phyloP scores from a whole-genome alignment of 2,113 vertebrate species.

The Gallinago media region DNA sequence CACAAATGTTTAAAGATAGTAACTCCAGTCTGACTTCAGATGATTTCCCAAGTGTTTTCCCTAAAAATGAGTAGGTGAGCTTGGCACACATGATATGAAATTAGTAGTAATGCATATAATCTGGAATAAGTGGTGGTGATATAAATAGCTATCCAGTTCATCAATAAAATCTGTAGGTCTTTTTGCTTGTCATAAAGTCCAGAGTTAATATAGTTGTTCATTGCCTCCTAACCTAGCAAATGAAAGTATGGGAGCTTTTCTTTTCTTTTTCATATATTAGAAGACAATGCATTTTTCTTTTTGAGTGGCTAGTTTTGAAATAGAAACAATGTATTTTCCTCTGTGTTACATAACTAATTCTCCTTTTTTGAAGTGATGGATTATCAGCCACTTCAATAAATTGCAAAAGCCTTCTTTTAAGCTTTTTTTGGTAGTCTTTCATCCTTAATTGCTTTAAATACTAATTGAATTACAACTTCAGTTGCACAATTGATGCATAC shows the following conservation, averaged over 20 bases:
- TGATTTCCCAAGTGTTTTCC: neutral
- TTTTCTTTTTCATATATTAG: neutral
- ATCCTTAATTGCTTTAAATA: constrained; percentile 45
- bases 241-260: neutral
- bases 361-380: constrained; percentile 21
- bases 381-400: neutral
- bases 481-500: neutral
- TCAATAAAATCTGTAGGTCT: neutral
- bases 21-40: neutral
- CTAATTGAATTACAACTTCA: constrained; percentile 43
- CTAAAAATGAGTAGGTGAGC: neutral
- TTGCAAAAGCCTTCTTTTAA: neutral
- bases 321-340: neutral
- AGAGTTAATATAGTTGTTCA: neutral
- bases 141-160: neutral
- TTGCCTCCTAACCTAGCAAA: neutral
- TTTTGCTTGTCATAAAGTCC: neutral
- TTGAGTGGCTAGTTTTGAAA: neutral
- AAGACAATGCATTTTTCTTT: neutral
- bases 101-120: neutral
- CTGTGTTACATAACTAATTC: neutral
- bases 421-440: constrained; percentile 2
- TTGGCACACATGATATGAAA: neutral
- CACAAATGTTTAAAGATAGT: neutral
- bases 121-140: neutral